Conservation (phyloP, 2,113 vertebrate genomes). For the Rhodinocichla rosea region DNA sequence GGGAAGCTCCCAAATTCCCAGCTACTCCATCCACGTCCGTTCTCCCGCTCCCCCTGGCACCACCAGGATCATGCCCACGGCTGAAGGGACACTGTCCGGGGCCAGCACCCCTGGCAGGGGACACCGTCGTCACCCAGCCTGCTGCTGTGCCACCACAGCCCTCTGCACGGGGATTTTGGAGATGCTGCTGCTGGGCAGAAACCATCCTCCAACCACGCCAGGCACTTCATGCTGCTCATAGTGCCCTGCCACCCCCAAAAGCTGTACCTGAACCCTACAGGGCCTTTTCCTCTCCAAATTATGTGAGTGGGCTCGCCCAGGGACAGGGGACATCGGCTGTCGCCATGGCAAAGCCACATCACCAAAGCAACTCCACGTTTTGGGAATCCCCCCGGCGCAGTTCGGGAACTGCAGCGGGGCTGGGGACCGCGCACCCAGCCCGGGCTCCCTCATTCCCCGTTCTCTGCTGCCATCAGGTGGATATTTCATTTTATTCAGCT, state of each 20-base stretch:
- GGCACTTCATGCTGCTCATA: fast-evolving
- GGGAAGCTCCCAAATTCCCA: neutral
- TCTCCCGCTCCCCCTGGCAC: too few relatives aligned
- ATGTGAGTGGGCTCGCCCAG: too few relatives aligned
- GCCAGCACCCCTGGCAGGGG: neutral
- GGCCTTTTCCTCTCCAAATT: neutral
- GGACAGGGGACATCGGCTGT: neutral
- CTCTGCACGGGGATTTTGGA: fast-evolving
- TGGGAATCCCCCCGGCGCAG: fast-evolving
- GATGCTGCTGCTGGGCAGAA: neutral
- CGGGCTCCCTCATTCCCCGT: neutral
- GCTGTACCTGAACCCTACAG: fast-evolving
- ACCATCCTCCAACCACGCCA: fast-evolving
- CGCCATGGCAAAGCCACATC: fast-evolving
- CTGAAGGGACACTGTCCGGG: fast-evolving
- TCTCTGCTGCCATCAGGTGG: conserved; percentile 66
- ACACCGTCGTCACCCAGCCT: fast-evolving
- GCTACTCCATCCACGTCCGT: fast-evolving
- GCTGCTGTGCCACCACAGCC: neutral
- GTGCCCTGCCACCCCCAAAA: fast-evolving
- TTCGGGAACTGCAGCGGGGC: fast-evolving
- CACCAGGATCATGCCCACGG: fast-evolving
- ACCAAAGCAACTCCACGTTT: fast-evolving
- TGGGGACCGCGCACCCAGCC: fast-evolving
- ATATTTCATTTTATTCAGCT: neutral